phyloP scores from a whole-genome alignment of 2,888 invertebrate genomes.

The Idaea dimidiata region DNA sequence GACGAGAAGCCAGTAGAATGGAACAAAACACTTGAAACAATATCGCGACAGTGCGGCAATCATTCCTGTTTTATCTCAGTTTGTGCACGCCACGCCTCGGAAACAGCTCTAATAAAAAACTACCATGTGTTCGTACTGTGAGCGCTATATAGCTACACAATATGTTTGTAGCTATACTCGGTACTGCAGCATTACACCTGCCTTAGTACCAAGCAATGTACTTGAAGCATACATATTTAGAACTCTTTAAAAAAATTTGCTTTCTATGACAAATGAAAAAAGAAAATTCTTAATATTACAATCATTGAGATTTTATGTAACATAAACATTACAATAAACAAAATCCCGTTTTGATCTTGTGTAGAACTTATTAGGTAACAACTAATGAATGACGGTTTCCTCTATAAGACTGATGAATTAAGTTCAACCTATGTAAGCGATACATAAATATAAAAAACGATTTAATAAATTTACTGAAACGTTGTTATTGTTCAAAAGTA shows the following conservation, averaged over 20 bases:
- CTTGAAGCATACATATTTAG: neutral
- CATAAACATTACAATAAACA: too few relatives aligned
- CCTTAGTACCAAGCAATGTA: neutral
- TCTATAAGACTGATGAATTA: too few relatives aligned
- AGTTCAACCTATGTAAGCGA: too few relatives aligned
- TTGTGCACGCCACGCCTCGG: conserved; percentile 72
- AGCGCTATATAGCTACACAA: conserved; percentile 29
- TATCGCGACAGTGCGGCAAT: conserved; percentile 76
- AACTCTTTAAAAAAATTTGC: neutral
- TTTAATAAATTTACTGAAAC: too few relatives aligned
- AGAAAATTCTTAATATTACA: too few relatives aligned
- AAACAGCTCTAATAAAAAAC: conserved; percentile 76
- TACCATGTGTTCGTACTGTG: conserved; percentile 49
- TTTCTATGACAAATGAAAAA: too few relatives aligned
- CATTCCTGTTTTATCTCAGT: conserved; percentile 78
- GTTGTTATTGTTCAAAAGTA: too few relatives aligned
- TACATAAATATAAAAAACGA: too few relatives aligned
- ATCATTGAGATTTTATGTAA: too few relatives aligned
- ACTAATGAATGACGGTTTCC: too few relatives aligned
- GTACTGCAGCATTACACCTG: conserved; percentile 26
- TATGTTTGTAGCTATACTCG: conserved; percentile 16
- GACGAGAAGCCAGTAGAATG: conserved; percentile 56
- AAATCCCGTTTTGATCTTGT: too few relatives aligned
- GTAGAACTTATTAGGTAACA: too few relatives aligned
- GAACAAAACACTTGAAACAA: conserved; percentile 75